These are phyloP conservation scores for Pelvicachromis taeniatus DNA, from an alignment of 2,113 vertebrate species.

Conservation along the genomic window DNA sequence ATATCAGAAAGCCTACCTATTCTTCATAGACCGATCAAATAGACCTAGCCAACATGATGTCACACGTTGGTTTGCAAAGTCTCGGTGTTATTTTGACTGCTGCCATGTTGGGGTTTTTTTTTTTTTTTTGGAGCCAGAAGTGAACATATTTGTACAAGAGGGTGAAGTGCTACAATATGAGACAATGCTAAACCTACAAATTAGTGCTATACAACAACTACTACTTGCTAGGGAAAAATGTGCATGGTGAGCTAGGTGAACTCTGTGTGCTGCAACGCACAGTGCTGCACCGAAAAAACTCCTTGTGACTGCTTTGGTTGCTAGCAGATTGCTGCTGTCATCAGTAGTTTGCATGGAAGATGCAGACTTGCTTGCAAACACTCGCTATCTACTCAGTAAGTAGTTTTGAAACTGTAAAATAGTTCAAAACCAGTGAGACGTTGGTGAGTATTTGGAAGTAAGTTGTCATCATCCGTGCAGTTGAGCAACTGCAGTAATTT, in stretches of 20 bases:
- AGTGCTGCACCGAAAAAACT: background rate
- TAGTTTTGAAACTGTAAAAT: background rate
- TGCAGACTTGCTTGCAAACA: background rate
- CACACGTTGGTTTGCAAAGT: conserved; percentile 3
- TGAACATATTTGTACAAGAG: background rate
- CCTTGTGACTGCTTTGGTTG: background rate
- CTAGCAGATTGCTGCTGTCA: background rate
- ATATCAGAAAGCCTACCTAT: background rate
- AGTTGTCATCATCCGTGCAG: background rate
- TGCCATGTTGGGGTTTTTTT: background rate
- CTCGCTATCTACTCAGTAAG: background rate
- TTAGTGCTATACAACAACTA: background rate
- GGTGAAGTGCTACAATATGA: background rate
- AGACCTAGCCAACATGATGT: background rate
- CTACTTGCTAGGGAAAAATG: background rate
- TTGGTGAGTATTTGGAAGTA: background rate
- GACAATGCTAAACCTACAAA: background rate
- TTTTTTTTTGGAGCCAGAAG: background rate
- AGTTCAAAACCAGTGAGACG: too few relatives aligned
- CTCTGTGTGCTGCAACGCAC: background rate
- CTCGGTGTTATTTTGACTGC: background rate
- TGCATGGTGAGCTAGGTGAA: background rate
- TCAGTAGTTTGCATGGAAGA: background rate
- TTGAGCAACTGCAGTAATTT: background rate
- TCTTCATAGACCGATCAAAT: background rate